Evolutionary conservation across 2,797 vertebrate species (phyloP).

Genomic region (Leptodactylus fallax): DNA sequence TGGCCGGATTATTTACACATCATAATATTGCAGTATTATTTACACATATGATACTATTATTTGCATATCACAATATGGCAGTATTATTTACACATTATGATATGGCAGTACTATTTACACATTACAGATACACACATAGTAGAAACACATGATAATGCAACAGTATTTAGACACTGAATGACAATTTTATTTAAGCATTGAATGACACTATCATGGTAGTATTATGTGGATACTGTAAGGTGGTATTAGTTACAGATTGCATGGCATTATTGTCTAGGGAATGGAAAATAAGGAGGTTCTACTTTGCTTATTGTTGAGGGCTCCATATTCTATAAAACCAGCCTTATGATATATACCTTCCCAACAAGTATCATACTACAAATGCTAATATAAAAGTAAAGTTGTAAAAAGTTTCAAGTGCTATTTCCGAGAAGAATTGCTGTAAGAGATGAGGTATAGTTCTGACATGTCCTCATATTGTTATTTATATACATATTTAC

Average conservation of each 20-base stretch:
- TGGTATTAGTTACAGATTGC: background rate
- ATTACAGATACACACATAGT: no score
- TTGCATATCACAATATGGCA: no score
- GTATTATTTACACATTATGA: no score
- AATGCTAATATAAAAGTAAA: slow-evolving; percentile 8
- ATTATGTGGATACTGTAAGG: no score
- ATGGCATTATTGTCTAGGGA: background rate
- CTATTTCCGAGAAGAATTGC: slow-evolving; percentile 71
- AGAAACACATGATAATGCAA: no score
- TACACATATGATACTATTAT: no score
- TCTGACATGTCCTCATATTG: slow-evolving; percentile 74
- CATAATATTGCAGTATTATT: no score
- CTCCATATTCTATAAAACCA: background rate
- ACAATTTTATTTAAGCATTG: no score
- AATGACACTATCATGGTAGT: no score
- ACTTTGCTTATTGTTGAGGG: background rate
- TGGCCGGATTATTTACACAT: no score
- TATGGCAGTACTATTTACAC: no score
- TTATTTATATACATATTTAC: slow-evolving; percentile 80
- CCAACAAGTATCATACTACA: background rate
- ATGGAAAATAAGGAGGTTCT: background rate
- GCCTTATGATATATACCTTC: background rate
- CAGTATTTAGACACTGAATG: background rate
- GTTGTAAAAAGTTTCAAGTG: slow-evolving; percentile 21
- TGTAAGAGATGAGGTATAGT: slow-evolving; percentile 72